Evolutionary conservation across 2,888 invertebrate species (phyloP).

Genomic region (Hyposoter didymator): DNA sequence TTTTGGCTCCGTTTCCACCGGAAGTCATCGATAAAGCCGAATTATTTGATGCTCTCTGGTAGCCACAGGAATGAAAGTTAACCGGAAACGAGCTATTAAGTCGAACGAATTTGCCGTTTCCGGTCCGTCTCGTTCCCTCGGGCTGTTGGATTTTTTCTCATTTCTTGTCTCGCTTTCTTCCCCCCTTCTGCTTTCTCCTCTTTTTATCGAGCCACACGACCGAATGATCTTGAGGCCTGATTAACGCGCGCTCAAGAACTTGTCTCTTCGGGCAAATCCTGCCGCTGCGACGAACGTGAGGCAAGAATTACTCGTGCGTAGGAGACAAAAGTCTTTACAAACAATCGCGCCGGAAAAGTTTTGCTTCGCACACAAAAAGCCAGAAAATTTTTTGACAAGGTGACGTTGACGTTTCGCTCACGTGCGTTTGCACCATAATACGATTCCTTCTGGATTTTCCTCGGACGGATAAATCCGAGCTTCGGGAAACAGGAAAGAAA

Average conservation of each 20-base stretch:
- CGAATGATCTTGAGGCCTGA: background rate
- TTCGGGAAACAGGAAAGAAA: constrained; percentile 17
- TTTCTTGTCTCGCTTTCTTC: background rate
- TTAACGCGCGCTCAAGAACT: background rate
- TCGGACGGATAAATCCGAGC: constrained; percentile 44
- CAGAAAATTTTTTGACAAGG: background rate
- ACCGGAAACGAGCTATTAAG: constrained; percentile 72
- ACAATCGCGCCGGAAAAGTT: background rate
- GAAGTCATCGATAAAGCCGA: constrained; percentile 70
- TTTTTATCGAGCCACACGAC: background rate
- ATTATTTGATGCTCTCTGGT: constrained; percentile 50
- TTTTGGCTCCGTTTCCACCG: constrained; percentile 70
- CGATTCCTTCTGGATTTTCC: constrained; percentile 52
- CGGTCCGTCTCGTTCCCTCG: constrained; percentile 47
- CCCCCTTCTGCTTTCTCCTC: too few species aligned
- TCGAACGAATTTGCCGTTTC: constrained; percentile 68
- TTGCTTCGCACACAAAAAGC: background rate
- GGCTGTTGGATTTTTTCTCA: constrained; percentile 26
- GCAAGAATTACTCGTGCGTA: constrained; percentile 2
- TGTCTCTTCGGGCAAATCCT: background rate
- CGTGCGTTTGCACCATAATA: constrained; percentile 38
- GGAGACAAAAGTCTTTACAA: background rate
- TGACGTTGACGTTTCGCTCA: constrained; percentile 44
- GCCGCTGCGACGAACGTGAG: background rate
- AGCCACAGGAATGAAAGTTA: constrained; percentile 40